phyloP scores from a whole-genome alignment of 1,140 invertebrate species.

The Riptortus pedestris region DNA sequence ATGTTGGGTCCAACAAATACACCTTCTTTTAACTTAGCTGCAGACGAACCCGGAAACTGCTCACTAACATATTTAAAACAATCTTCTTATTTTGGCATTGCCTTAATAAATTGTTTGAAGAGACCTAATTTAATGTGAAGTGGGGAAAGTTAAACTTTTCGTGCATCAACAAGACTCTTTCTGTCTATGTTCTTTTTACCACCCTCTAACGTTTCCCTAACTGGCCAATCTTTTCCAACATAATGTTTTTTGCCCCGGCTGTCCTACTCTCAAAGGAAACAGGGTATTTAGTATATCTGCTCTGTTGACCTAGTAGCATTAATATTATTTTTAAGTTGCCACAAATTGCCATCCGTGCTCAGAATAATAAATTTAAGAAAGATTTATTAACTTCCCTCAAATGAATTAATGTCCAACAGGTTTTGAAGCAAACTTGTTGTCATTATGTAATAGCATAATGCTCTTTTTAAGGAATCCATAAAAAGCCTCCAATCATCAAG shows the following conservation, averaged over 20 bases:
- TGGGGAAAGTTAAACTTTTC: slow-evolving; percentile 29
- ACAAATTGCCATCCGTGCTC: neutral
- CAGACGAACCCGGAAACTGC: slow-evolving; percentile 32
- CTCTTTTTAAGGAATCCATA: neutral
- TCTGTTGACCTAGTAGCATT: slow-evolving; percentile 37
- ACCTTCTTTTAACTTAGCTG: slow-evolving; percentile 32
- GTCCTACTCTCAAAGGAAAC: slow-evolving; percentile 39
- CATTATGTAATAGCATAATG: neutral
- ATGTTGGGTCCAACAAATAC: slow-evolving; percentile 33
- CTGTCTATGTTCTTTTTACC: slow-evolving; percentile 31
- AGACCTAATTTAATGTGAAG: slow-evolving; percentile 37
- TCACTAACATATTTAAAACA: slow-evolving; percentile 33
- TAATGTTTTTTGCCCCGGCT: slow-evolving; percentile 37
- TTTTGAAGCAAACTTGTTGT: neutral
- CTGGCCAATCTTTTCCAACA: slow-evolving; percentile 33
- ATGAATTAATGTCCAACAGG: neutral
- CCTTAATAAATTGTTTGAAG: slow-evolving; percentile 35
- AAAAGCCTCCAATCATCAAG: neutral
- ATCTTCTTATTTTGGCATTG: slow-evolving; percentile 32
- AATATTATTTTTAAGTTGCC: slow-evolving; percentile 4
- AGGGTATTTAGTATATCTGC: slow-evolving; percentile 39
- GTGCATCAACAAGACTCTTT: slow-evolving; percentile 34
- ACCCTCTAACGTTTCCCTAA: slow-evolving; percentile 31
- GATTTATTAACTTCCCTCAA: neutral
- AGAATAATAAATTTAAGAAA: neutral